These are phyloP conservation scores for Lycocorax pyrrhopterus DNA, from an alignment of 2,113 vertebrate species.

Conservation along the genomic window DNA sequence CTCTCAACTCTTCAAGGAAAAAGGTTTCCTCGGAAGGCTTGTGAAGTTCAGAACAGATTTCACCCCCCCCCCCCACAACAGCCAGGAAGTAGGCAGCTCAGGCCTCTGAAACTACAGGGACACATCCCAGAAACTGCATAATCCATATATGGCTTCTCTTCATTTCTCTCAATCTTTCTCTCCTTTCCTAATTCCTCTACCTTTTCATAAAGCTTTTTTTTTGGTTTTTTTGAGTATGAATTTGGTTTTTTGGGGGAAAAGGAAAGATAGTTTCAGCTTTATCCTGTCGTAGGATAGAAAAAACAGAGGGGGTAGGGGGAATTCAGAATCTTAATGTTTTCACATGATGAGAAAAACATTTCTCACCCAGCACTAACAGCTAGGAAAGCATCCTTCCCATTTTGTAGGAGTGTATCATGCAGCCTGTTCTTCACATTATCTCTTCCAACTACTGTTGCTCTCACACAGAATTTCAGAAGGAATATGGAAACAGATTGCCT, in stretches of 20 bases:
- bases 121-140: background rate
- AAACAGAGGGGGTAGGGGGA: background rate
- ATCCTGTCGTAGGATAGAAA: background rate
- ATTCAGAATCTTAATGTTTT: background rate
- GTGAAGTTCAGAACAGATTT: background rate
- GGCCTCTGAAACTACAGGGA: background rate
- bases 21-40: background rate
- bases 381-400: background rate
- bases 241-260: background rate
- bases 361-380: background rate
- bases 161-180: background rate
- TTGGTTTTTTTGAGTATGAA: background rate
- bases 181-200: background rate
- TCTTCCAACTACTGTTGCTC: background rate
- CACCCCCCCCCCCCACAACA: fast-evolving
- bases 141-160: background rate
- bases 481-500: background rate
- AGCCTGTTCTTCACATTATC: background rate
- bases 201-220: background rate
- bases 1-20: background rate
- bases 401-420: background rate
- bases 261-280: background rate
- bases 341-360: background rate
- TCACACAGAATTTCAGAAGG: background rate
- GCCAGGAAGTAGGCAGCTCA: background rate